Conservation (phyloP, 2,888 invertebrate genomes). For the Andrena praecox region DNA sequence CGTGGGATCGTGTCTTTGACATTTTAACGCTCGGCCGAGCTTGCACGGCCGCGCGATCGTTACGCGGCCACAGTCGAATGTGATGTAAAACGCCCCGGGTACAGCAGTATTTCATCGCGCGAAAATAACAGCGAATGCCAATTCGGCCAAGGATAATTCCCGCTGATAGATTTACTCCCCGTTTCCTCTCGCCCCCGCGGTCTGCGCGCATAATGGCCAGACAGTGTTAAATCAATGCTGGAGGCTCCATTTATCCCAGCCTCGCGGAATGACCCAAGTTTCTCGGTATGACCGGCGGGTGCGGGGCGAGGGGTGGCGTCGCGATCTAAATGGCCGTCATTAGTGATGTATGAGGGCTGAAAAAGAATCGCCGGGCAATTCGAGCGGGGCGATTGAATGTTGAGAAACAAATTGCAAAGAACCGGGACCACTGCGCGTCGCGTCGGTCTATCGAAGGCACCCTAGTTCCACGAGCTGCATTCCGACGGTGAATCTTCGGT, state of each 20-base stretch:
- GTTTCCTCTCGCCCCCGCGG: constrained; percentile 30
- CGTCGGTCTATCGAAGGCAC: neutral
- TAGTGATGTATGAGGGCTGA: constrained; percentile 24
- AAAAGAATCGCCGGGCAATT: constrained; percentile 26
- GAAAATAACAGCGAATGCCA: constrained; percentile 39
- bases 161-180: constrained; percentile 53
- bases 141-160: constrained; percentile 48
- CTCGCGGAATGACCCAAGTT: constrained; percentile 48
- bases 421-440: neutral
- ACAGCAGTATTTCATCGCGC: constrained; percentile 14
- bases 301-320: neutral
- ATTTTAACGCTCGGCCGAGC: neutral
- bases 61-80: constrained; percentile 3
- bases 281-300: constrained; percentile 10
- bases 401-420: constrained; percentile 24
- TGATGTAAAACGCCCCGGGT: neutral
- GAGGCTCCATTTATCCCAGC: constrained; percentile 44
- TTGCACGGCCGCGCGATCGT: constrained; percentile 6
- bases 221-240: constrained; percentile 54
- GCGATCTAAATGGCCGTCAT: constrained; percentile 39
- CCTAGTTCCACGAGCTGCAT: neutral
- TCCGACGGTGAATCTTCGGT: neutral
- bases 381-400: constrained; percentile 21
- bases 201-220: constrained; percentile 38
- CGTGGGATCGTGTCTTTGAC: constrained; percentile 4